These are phyloP conservation scores for Passer domesticus DNA, from an alignment of 2,113 vertebrate species.

Conservation along the genomic window DNA sequence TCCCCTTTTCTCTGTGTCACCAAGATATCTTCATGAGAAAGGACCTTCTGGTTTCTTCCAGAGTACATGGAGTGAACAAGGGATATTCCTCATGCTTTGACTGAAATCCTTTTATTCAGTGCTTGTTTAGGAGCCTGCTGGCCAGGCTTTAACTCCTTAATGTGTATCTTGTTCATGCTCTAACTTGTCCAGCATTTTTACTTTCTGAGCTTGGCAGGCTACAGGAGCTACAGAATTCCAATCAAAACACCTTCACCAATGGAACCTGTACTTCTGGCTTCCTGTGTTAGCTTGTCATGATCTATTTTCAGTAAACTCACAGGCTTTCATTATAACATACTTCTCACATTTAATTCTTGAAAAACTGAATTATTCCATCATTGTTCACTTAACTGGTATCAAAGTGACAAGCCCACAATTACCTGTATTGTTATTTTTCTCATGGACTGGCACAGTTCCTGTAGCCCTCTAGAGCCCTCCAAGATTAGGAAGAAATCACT, in stretches of 20 bases:
- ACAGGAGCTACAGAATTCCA: neutral
- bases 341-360: neutral
- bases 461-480: neutral
- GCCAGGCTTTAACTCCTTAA: neutral
- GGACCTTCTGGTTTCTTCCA: neutral
- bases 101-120: neutral
- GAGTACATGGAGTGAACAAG: neutral
- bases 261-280: neutral
- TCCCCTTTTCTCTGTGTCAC: neutral
- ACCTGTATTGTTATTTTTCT: neutral
- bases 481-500: neutral
- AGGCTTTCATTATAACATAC: neutral
- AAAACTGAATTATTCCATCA: neutral
- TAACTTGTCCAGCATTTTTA: neutral
- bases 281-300: neutral
- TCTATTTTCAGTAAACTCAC: neutral
- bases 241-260: neutral
- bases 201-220: neutral
- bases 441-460: neutral
- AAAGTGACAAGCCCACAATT: neutral
- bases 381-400: slow-evolving; percentile 18
- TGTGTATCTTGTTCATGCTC: neutral
- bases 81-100: neutral
- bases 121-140: neutral
- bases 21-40: neutral